These are phyloP conservation scores for Ophion ellenae DNA, from an alignment of 2,888 invertebrate species.

Conservation along the genomic window DNA sequence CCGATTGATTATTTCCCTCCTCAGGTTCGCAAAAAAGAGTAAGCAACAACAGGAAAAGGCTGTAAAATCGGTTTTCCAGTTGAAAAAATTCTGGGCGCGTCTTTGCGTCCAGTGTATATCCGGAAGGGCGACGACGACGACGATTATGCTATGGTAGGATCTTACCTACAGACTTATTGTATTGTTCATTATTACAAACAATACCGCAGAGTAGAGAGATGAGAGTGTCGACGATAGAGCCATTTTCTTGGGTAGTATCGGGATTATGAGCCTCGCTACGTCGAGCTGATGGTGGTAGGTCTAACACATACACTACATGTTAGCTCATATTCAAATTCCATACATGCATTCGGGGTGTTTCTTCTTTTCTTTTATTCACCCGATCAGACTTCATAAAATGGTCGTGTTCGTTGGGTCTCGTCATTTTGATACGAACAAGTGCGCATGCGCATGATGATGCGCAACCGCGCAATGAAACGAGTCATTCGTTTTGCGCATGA, in stretches of 20 bases:
- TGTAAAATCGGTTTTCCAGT: not conserved
- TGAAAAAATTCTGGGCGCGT: not conserved
- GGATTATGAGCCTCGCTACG: conserved; percentile 80
- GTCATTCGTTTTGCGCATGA: too few relatives aligned
- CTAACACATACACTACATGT: conserved; percentile 80
- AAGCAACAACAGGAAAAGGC: not conserved
- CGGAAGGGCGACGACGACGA: conserved; percentile 1
- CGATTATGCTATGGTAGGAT: conserved; percentile 63
- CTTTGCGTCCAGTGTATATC: not conserved
- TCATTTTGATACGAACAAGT: too few relatives aligned
- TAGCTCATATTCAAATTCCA: conserved; percentile 73
- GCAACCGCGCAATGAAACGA: too few relatives aligned
- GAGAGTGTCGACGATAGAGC: conserved; percentile 81
- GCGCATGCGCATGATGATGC: too few relatives aligned
- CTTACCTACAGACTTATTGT: conserved; percentile 81
- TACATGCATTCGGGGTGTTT: conserved; percentile 74
- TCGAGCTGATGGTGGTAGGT: conserved; percentile 78
- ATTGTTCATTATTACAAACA: conserved; percentile 82
- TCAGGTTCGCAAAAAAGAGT: not conserved
- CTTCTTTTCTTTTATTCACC: not conserved
- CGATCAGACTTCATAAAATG: not conserved
- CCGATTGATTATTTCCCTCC: not conserved
- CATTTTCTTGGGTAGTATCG: conserved; percentile 78
- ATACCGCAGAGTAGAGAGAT: conserved; percentile 83
- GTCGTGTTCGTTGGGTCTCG: too few relatives aligned